Evolutionary conservation across 2,888 invertebrate genomes (phyloP), one percentile per base, ranked within the genome.

Genomic region (Synanthedon vespiformis): DNA sequence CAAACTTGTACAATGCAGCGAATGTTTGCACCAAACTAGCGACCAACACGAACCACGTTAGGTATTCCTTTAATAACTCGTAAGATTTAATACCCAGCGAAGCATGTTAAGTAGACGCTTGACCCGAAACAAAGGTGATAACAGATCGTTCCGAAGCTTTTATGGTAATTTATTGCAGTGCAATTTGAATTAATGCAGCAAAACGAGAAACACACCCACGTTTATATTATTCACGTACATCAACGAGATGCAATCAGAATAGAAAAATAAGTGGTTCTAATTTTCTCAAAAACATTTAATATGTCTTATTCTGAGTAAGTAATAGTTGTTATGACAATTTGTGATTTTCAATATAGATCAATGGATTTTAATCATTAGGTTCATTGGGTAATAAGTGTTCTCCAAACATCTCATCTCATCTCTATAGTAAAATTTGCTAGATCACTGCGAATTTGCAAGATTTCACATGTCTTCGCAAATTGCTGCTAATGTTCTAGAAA

Each of bases 11-110:
- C 68, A 70, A 68, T 69, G 69, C 68, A 65, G 64, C 64, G 61
- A 70, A 72, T 75, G 69, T 74, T 77, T 73, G 74, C 71, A 70
- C 67, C 68, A 69, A 76, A 74, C 71, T 65, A 61, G 67, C 63
- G 58, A 34, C 34, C 2, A 50, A 52, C 60, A 64, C 57, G 57
- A 61, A 63, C 56, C 61, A 64, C 57, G 60, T 60, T 57, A 58
- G 61, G 61, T 61, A 64, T 64, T 67, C 62, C 61, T 60, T 59
- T 61, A 65, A 65, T 65, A 67, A 62, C 62, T 61, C 57, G 57
- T 52, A 49, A 55, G 61, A 59, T 62, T 58, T 57, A 57, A 56
- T 62, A 60, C 57, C 51, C 53, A 54, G 54, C 59, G 53, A 61
- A 58, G 58, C 68, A 70, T 68, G 71, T 61, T 65, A 69, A 70